phyloP scores from a whole-genome alignment of 1,140 invertebrate species.

The Bradynema listronoti region DNA sequence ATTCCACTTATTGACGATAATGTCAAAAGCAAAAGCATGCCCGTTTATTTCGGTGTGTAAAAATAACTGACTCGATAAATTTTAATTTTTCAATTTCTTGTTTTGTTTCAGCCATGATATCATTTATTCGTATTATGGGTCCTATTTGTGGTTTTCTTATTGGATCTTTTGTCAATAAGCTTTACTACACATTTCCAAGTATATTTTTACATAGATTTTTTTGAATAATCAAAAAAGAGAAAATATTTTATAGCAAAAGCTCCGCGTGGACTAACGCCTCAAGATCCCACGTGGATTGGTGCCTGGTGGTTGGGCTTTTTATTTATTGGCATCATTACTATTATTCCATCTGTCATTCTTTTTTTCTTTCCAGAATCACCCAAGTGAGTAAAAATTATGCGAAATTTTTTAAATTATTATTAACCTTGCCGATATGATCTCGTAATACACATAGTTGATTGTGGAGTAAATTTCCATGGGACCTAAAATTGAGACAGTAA shows the following conservation, averaged over 20 bases:
- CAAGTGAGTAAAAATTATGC: slow-evolving; percentile 10
- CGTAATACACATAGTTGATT: not conserved
- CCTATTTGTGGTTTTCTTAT: slow-evolving; percentile 56
- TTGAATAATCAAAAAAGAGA: not conserved
- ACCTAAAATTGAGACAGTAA: no score
- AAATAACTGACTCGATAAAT: not conserved
- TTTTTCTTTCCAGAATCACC: slow-evolving; percentile 35
- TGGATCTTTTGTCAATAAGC: slow-evolving; percentile 48
- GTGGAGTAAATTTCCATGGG: not conserved
- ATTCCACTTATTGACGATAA: slow-evolving; percentile 57
- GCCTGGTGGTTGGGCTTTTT: slow-evolving; percentile 57
- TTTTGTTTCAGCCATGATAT: slow-evolving; percentile 45
- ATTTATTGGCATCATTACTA: slow-evolving; percentile 34
- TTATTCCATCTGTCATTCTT: slow-evolving; percentile 19
- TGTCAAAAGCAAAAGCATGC: slow-evolving; percentile 50
- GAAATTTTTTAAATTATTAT: no score
- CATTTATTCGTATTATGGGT: slow-evolving; percentile 54
- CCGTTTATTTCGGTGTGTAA: slow-evolving; percentile 51
- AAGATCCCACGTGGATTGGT: slow-evolving; percentile 35
- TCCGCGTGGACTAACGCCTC: slow-evolving; percentile 20
- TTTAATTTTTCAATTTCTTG: slow-evolving; percentile 1
- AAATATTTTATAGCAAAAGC: slow-evolving; percentile 16
- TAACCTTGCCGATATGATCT: not conserved
- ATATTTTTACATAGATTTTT: not conserved
- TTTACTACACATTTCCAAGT: slow-evolving; percentile 48